phyloP scores from a whole-genome alignment of 2,797 vertebrate species.

The Centropyge bicolor region DNA sequence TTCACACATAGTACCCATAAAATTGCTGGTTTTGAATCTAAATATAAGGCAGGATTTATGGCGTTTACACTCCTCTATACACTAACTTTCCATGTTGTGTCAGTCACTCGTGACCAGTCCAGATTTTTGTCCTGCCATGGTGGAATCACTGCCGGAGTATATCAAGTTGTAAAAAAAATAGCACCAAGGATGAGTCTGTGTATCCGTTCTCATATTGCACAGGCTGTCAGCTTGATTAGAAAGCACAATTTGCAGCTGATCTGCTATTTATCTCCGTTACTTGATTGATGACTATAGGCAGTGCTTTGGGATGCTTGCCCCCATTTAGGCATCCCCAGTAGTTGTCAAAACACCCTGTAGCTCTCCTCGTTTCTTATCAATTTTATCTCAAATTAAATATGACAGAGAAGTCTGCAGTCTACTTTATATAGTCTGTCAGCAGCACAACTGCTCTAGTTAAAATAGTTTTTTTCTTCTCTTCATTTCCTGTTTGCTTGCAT shows the following conservation, averaged over 20 bases:
- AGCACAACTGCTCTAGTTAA: neutral
- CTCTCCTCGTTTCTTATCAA: neutral
- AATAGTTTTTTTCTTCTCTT: neutral
- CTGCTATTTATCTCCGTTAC: neutral
- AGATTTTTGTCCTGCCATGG: neutral
- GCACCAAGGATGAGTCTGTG: neutral
- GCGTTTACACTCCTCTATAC: neutral
- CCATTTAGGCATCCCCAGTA: neutral
- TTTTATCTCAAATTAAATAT: neutral
- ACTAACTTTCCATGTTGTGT: neutral
- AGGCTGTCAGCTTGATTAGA: neutral
- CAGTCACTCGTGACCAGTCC: neutral
- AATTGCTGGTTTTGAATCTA: neutral
- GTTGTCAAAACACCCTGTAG: neutral
- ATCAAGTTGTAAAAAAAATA: constrained; percentile 1
- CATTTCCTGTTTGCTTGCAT: neutral
- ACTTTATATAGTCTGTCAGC: neutral
- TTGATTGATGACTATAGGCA: neutral
- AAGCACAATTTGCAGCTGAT: neutral
- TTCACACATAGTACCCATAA: constrained; percentile 48
- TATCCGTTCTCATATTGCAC: neutral
- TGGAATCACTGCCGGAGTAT: neutral
- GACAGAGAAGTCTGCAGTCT: neutral
- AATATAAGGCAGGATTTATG: neutral
- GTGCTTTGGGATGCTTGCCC: neutral